Evolutionary conservation across 2,888 invertebrate species (phyloP).

Genomic region (Desoria tigrina): DNA sequence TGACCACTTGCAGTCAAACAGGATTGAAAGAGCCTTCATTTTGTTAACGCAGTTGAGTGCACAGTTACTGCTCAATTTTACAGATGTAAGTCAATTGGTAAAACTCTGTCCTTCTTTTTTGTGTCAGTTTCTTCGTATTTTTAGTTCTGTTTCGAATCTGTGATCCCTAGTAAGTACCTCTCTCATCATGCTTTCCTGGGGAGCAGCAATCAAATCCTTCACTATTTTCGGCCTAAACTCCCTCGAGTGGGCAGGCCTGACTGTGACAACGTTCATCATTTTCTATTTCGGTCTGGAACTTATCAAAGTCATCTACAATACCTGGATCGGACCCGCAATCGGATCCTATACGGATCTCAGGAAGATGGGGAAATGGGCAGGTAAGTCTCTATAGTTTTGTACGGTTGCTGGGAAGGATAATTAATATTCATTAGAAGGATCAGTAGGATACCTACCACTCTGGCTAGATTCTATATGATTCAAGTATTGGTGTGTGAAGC

Average conservation of each 20-base stretch:
- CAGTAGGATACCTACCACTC: neutral
- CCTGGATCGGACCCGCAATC: constrained; percentile 62
- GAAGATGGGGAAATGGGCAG: constrained; percentile 76
- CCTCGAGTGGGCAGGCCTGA: constrained; percentile 53
- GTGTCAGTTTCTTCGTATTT: neutral
- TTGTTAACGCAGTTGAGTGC: neutral
- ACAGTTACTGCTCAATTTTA: constrained; percentile 3
- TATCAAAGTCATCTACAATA: constrained; percentile 51
- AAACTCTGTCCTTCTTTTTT: neutral
- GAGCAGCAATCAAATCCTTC: constrained; percentile 52
- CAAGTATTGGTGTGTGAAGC: neutral
- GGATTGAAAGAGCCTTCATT: constrained; percentile 9
- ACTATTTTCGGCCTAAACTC: constrained; percentile 51
- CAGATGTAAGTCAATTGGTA: constrained; percentile 4
- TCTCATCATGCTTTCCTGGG: constrained; percentile 49
- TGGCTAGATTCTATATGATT: neutral
- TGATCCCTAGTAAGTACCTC: neutral
- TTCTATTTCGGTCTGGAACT: constrained; percentile 51
- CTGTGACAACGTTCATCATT: constrained; percentile 51
- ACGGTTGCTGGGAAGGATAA: too few relatives aligned
- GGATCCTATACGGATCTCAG: constrained; percentile 63
- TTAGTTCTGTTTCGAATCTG: neutral
- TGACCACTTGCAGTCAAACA: constrained; percentile 7
- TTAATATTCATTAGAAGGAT: constrained; percentile 5
- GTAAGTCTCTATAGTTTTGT: constrained; percentile 61